phyloP scores from a whole-genome alignment of 2,113 vertebrate genomes.

The Sminthopsis crassicaudata region DNA sequence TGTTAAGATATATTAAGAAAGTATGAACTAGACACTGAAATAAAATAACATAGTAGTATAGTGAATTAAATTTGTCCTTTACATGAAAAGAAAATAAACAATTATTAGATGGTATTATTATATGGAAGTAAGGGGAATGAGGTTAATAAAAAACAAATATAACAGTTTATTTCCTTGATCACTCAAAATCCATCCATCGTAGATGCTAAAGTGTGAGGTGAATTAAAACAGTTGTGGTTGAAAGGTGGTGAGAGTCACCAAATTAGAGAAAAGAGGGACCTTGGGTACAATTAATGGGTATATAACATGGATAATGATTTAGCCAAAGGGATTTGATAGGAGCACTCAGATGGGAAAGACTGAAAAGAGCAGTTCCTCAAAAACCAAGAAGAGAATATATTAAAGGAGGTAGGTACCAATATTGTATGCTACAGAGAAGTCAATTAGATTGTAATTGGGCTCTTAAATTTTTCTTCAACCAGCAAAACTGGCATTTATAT shows the following conservation, averaged over 20 bases:
- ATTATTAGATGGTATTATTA: neutral
- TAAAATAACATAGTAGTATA: slow-evolving; percentile 63
- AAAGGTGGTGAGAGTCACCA: neutral
- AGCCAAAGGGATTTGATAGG: neutral
- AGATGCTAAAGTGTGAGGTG: neutral
- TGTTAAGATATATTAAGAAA: neutral
- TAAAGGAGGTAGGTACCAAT: neutral
- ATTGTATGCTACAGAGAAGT: neutral
- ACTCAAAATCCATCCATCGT: neutral
- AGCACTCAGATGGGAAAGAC: neutral
- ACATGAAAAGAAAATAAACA: slow-evolving; percentile 12
- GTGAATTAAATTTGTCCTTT: slow-evolving; percentile 52
- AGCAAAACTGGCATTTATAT: neutral
- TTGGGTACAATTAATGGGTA: neutral
- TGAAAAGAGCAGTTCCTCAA: neutral
- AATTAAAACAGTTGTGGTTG: neutral
- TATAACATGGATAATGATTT: neutral
- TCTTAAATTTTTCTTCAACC: neutral
- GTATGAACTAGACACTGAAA: neutral
- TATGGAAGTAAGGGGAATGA: neutral
- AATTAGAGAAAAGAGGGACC: neutral
- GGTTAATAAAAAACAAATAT: neutral
- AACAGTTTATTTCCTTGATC: neutral
- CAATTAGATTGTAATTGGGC: neutral
- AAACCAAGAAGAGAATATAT: neutral